Percentiles rank a stretch among this genome's conserved stretches.
These are phyloP conservation scores for Neotragus pygmaeus DNA, from an alignment of 2,113 vertebrate genomes.

Conservation along the genomic window DNA sequence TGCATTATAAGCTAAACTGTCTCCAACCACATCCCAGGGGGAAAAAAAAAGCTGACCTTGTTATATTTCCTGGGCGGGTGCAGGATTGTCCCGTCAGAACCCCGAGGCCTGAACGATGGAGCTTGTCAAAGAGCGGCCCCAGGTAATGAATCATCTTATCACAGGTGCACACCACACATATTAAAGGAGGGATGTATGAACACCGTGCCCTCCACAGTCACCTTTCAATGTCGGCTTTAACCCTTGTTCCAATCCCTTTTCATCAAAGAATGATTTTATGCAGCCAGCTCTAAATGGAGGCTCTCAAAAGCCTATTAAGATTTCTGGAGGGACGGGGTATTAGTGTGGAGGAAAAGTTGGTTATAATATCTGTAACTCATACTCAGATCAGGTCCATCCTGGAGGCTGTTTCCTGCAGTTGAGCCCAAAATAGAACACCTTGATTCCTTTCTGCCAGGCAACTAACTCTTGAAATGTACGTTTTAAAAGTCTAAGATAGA, in stretches of 20 bases:
- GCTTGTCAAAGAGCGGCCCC: constrained; percentile 94
- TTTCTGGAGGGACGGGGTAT: constrained; percentile 79
- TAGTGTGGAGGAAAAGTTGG: constrained; percentile 78
- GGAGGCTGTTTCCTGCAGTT: constrained; percentile 64
- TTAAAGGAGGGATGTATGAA: constrained; percentile 94
- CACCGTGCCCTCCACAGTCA: constrained; percentile 91
- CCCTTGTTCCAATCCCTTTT: constrained; percentile 89
- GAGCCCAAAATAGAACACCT: constrained; percentile 61
- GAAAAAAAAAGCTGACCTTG: constrained; percentile 97
- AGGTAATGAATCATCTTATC: constrained; percentile 99
- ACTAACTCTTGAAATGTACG: constrained; percentile 38
- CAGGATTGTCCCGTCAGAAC: constrained; percentile 98
- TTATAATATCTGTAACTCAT: constrained; percentile 81
- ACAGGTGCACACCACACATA: constrained; percentile 94
- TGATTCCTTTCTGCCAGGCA: not conserved
- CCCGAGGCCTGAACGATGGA: constrained; percentile 97
- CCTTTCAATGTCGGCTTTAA: constrained; percentile 92
- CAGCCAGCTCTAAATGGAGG: constrained; percentile 82
- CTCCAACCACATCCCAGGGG: constrained; percentile 65
- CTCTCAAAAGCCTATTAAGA: constrained; percentile 84
- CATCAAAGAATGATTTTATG: constrained; percentile 86
- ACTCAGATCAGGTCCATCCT: constrained; percentile 68
- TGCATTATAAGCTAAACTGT: constrained; percentile 74
- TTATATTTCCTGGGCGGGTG: constrained; percentile 95
- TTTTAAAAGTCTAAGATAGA: constrained; percentile 37